A percentile compares a stretch with the other conserved stretches of the same genome.
These are phyloP conservation scores for Clamator glandarius DNA, from an alignment of 2,797 vertebrate species.

Conservation along the genomic window DNA sequence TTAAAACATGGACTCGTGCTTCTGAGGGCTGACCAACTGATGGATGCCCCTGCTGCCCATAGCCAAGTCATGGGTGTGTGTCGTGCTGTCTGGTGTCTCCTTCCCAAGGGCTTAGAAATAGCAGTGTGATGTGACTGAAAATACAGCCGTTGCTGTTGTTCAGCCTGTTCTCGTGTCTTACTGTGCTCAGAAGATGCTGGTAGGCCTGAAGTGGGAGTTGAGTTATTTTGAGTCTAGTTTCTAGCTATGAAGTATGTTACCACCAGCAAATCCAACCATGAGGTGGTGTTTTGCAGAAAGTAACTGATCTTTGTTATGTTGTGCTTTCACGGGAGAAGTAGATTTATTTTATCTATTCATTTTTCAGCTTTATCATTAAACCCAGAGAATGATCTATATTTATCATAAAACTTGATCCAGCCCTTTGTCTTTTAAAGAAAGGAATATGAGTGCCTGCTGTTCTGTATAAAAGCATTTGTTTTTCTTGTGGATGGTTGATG, in stretches of 20 bases:
- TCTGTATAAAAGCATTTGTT: neutral
- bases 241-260: neutral
- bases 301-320: neutral
- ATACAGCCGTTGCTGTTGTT: neutral
- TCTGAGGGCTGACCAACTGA: neutral
- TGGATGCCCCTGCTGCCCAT: neutral
- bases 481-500: neutral
- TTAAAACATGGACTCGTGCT: neutral
- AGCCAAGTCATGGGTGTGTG: neutral
- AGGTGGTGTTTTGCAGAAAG: neutral
- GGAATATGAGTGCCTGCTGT: neutral
- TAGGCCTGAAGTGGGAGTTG: neutral
- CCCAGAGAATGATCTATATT: neutral
- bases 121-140: neutral
- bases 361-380: neutral
- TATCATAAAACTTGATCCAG: neutral
- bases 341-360: neutral
- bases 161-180: neutral
- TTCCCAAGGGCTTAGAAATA: neutral
- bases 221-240: neutral
- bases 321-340: neutral
- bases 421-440: neutral
- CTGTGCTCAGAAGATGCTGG: rapidly evolving
- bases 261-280: neutral
- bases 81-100: neutral